A percentile compares a stretch with the other conserved stretches of the same genome.
These are phyloP conservation scores for Epinephelus fuscoguttatus DNA, from an alignment of 2,113 vertebrate species.

Conservation along the genomic window DNA sequence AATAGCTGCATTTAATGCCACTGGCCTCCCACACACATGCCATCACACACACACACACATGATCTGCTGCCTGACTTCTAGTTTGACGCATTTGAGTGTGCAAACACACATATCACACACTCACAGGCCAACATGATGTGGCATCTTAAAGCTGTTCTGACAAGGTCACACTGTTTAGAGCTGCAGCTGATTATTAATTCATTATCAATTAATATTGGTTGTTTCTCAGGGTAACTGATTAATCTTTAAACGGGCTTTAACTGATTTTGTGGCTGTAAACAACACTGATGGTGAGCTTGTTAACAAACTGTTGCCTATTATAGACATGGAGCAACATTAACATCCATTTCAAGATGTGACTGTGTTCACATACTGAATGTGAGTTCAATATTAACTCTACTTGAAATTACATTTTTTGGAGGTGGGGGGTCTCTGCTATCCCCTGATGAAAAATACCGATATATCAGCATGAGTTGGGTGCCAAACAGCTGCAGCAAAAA, in stretches of 20 bases:
- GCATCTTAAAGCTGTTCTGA: not conserved
- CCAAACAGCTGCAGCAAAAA: not conserved
- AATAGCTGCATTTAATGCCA: slow-evolving; percentile 44
- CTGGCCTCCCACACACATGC: slow-evolving; percentile 23
- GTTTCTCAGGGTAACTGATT: not conserved
- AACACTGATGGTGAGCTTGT: not conserved
- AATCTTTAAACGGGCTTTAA: not conserved
- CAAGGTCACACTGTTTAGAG: not conserved
- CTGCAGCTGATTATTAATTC: not conserved
- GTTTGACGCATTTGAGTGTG: not conserved
- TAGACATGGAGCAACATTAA: not conserved
- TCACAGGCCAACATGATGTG: not conserved
- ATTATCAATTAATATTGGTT: not conserved
- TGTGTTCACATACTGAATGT: not conserved
- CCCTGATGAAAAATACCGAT: not conserved
- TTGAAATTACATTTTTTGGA: not conserved
- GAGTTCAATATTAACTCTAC: not conserved
- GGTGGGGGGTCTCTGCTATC: not conserved
- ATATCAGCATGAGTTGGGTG: not conserved
- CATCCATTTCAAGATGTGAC: not conserved
- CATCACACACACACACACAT: slow-evolving; percentile 24
- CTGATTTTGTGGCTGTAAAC: not conserved
- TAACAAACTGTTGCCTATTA: not conserved
- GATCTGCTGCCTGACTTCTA: slow-evolving; percentile 1
- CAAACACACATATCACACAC: not conserved